These are phyloP conservation scores for Caenorhabditis sp. DNA, from an alignment of 2,888 invertebrate genomes.

Conservation along the genomic window DNA sequence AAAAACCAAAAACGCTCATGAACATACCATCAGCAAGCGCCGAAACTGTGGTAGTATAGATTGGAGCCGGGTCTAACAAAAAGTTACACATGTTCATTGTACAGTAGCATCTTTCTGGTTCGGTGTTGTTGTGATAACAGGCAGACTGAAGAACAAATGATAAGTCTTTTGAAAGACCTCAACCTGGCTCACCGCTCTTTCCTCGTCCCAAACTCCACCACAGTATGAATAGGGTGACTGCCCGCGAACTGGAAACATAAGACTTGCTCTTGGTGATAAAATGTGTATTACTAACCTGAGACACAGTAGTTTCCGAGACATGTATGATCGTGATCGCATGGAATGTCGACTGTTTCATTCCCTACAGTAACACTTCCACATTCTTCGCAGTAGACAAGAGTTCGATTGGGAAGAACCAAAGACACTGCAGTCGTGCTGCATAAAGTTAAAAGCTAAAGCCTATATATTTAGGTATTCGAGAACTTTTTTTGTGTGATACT, in stretches of 20 bases:
- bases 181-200: slow-evolving; percentile 13
- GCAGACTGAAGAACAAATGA: too few species aligned
- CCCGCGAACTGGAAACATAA: slow-evolving; percentile 23
- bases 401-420: slow-evolving; percentile 14
- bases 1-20: too few species aligned
- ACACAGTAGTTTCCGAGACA: slow-evolving; percentile 50
- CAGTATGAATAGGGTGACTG: slow-evolving; percentile 36
- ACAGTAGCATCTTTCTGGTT: slow-evolving; percentile 40
- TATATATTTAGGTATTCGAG: too few species aligned
- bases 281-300: slow-evolving; percentile 16
- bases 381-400: slow-evolving; percentile 37
- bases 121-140: slow-evolving; percentile 27
- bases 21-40: not conserved
- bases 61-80: slow-evolving; percentile 30
- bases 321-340: slow-evolving; percentile 40
- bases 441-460: too few species aligned
- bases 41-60: slow-evolving; percentile 11
- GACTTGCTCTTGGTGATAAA: not conserved
- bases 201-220: slow-evolving; percentile 38
- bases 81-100: slow-evolving; percentile 49
- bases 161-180: too few species aligned
- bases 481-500: too few species aligned
- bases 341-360: slow-evolving; percentile 25
- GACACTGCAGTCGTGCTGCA: not conserved
- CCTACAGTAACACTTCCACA: slow-evolving; percentile 47